phyloP scores from a whole-genome alignment of 2,113 vertebrate species.

The Porphyrio hochstetteri region DNA sequence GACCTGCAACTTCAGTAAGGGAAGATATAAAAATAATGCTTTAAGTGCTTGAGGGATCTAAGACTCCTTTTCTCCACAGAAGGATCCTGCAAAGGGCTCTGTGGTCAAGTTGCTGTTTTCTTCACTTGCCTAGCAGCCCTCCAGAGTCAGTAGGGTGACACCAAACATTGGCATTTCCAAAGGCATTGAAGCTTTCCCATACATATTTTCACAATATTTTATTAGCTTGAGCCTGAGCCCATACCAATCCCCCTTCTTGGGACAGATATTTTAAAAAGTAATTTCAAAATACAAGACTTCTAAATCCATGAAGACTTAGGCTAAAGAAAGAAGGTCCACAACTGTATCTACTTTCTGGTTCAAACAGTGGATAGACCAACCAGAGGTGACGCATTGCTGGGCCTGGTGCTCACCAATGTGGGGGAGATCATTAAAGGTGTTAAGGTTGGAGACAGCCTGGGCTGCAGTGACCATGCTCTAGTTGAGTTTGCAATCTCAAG shows the following conservation, averaged over 20 bases:
- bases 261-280: not conserved
- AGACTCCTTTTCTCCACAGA: not conserved
- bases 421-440: too few species aligned
- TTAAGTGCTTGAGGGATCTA: not conserved
- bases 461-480: too few species aligned
- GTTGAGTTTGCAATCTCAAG: too few species aligned
- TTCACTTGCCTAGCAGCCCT: not conserved
- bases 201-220: not conserved
- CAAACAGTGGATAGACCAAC: too few species aligned
- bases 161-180: not conserved
- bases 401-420: too few species aligned
- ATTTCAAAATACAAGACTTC: not conserved
- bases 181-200: not conserved
- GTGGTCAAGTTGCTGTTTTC: not conserved
- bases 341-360: not conserved
- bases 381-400: too few species aligned
- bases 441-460: too few species aligned
- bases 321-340: not conserved
- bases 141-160: not conserved
- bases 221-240: not conserved
- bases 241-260: not conserved
- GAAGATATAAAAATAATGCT: not conserved
- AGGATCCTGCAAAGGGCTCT: not conserved
- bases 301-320: not conserved
- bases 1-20: not conserved